Base-by-base conservation (phyloP, 2,113 vertebrate genomes). In the Zapornia atra region DNA sequence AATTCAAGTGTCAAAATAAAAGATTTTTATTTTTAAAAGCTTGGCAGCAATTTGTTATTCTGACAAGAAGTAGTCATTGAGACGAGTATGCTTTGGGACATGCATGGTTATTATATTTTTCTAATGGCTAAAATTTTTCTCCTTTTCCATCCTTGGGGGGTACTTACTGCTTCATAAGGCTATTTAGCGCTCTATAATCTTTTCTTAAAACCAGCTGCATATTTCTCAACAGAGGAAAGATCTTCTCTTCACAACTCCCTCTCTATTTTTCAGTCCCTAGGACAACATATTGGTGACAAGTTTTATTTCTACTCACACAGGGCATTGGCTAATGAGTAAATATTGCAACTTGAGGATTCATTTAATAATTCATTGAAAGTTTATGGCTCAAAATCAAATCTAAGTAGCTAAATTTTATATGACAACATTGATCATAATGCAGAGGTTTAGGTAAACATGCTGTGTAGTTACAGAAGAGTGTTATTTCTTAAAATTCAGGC, bases 351-450 rank as follows among this genome's bases (percentile, higher is more conserved):
- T 88, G 36, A 44, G 44, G 63, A 75, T 76, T 59, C 4, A 44
- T 85, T 70, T 24, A 82, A 76, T 59, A 87, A 79, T 50, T 88
- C 16, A 25, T 81, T 81, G 21, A 28, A 44, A 1, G 1, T 81
- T 83, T 88, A 71, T 25, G 15, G 26, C 38, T 93, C 48, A 90
- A 82, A 94, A 94, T 84, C 16, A 92, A 95, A 40, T 68, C 88
- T n/a, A 48, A 69, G 51, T 68, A 36, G 11, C 34, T 88, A 64
- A 63, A 68, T 92, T 90, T 78, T 68, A 33, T 68, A 42, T 53
- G 51, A 65, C 44, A 79, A 22, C 38, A 65, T 38, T 57, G 77
- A 86, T 86, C 38, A 53, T 20, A 15, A 28, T 44, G 53, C 20
- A 13, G 72, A 92, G 11, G 16, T 53, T 87, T 72, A 76, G 34